Evolutionary conservation across 2,888 invertebrate genomes (phyloP).

Genomic region (Aphidius colemani): DNA sequence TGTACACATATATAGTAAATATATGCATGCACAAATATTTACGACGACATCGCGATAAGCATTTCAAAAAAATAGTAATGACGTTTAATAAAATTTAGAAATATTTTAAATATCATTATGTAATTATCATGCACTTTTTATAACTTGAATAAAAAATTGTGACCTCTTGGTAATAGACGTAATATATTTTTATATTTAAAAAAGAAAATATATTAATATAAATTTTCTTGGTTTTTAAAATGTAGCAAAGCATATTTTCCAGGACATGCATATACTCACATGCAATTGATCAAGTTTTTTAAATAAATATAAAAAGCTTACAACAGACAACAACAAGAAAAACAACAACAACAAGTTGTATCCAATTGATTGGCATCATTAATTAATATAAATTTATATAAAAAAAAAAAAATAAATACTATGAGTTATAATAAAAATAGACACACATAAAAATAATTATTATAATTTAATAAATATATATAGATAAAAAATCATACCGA

Average conservation of each 20-base stretch:
- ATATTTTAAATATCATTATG: neutral
- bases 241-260: conserved; percentile 57
- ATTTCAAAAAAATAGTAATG: no score
- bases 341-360: no score
- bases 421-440: conserved; percentile 32
- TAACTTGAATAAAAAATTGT: conserved; percentile 5
- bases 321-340: no score
- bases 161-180: conserved; percentile 12
- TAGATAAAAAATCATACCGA: conserved; percentile 44
- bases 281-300: conserved; percentile 43
- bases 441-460: conserved; percentile 31
- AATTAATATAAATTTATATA: no score
- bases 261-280: conserved; percentile 53
- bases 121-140: neutral
- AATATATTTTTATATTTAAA: neutral
- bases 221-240: neutral
- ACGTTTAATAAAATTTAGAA: no score
- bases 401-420: no score
- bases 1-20: no score
- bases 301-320: no score
- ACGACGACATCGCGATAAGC: no score
- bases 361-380: no score
- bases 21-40: no score
- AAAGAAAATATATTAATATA: neutral
- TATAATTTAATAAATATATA: conserved; percentile 36